Conservation (phyloP, 2,888 invertebrate species). For the Argyra leucocephala region DNA sequence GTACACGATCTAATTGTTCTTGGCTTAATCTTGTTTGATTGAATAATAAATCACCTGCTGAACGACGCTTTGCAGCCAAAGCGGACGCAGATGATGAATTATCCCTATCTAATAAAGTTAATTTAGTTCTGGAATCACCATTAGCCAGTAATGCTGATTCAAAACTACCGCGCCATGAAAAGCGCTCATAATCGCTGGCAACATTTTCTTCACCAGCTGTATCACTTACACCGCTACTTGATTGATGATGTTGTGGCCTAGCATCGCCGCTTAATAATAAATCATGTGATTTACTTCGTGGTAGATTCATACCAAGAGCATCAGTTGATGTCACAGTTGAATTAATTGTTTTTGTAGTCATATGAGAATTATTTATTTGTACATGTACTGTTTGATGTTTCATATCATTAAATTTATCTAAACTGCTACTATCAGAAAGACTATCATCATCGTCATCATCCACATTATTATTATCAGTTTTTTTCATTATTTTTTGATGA, state of each 20-base stretch:
- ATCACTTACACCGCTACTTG: slow-evolving; percentile 47
- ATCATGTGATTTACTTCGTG: slow-evolving; percentile 75
- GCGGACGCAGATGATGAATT: slow-evolving; percentile 56
- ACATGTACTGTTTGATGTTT: not conserved
- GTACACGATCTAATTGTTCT: slow-evolving; percentile 60
- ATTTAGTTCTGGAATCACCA: slow-evolving; percentile 72
- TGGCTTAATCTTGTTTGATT: slow-evolving; percentile 70
- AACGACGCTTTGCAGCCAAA: slow-evolving; percentile 66
- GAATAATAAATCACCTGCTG: slow-evolving; percentile 73
- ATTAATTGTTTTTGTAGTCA: not conserved
- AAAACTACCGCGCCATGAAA: slow-evolving; percentile 87
- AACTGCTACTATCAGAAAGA: slow-evolving; percentile 51
- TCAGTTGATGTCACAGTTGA: slow-evolving; percentile 29
- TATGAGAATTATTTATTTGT: not conserved
- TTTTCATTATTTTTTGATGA: slow-evolving; percentile 44
- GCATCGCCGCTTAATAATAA: slow-evolving; percentile 59
- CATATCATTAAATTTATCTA: slow-evolving; percentile 41
- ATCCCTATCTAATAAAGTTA: slow-evolving; percentile 56
- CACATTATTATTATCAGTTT: slow-evolving; percentile 44
- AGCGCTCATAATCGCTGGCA: slow-evolving; percentile 78
- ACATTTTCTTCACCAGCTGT: slow-evolving; percentile 55
- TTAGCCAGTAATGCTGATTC: slow-evolving; percentile 77
- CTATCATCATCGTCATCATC: slow-evolving; percentile 48
- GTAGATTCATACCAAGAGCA: slow-evolving; percentile 46
- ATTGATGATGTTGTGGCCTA: slow-evolving; percentile 43